Conservation (phyloP, 2,113 vertebrate genomes). For the Pavo muticus region DNA sequence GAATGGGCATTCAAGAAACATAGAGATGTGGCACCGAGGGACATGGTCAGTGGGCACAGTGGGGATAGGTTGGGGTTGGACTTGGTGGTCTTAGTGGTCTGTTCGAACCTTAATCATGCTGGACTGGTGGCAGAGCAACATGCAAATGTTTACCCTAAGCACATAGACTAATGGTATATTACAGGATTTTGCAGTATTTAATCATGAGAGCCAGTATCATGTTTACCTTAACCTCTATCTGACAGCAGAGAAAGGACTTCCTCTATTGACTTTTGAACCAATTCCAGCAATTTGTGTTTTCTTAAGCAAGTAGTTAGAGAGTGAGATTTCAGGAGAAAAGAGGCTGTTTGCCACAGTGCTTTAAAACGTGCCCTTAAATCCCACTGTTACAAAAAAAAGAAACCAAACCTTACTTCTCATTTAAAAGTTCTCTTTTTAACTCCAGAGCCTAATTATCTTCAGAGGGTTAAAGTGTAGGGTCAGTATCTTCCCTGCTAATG, state of each 20-base stretch:
- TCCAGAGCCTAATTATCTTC: background rate
- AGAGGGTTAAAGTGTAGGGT: background rate
- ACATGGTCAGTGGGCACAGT: no score
- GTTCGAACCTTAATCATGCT: background rate
- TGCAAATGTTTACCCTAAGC: background rate
- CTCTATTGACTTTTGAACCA: background rate
- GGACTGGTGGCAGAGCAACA: fast-evolving
- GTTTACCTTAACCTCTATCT: background rate
- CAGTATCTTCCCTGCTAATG: background rate
- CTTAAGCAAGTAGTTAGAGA: background rate
- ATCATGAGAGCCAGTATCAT: background rate
- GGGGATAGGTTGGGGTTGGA: no score
- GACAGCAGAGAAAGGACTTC: background rate
- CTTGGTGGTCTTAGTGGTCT: no score
- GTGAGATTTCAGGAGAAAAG: background rate
- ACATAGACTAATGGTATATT: no score
- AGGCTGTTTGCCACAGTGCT: background rate
- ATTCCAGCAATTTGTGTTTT: conserved; percentile 6
- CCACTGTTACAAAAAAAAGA: background rate
- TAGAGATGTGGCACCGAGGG: no score
- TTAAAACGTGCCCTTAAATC: background rate
- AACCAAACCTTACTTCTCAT: background rate
- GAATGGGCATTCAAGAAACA: background rate
- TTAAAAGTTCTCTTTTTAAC: background rate
- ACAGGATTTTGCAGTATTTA: background rate